Percentiles rank a stretch among this genome's conserved stretches.
Evolutionary conservation across 2,888 invertebrate genomes (phyloP).

Genomic region (Cremastobaeus sp.): DNA sequence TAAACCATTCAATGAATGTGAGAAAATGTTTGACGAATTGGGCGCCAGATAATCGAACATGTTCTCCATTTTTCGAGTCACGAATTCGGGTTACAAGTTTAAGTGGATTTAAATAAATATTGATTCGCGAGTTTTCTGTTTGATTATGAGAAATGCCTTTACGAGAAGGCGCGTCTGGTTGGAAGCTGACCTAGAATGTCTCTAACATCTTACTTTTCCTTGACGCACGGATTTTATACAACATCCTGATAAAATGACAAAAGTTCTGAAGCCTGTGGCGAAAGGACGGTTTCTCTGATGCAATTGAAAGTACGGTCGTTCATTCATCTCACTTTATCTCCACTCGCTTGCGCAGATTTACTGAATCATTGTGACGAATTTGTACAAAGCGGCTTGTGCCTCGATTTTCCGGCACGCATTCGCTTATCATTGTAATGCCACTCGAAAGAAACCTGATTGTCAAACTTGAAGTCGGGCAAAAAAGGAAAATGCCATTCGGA

Average conservation of each 20-base stretch:
- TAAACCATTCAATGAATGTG: too few relatives aligned
- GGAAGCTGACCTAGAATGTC: constrained; percentile 34
- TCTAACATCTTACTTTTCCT: constrained; percentile 35
- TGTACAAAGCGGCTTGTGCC: too few relatives aligned
- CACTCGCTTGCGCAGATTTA: constrained; percentile 25
- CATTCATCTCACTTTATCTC: constrained; percentile 44
- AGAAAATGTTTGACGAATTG: too few relatives aligned
- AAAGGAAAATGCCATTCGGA: too few relatives aligned
- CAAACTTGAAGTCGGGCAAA: too few relatives aligned
- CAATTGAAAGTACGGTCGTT: constrained; percentile 49
- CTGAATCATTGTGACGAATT: constrained; percentile 38
- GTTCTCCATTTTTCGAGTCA: too few relatives aligned
- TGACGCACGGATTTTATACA: constrained; percentile 9
- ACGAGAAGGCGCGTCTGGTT: constrained; percentile 15
- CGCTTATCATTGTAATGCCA: constrained; percentile 14
- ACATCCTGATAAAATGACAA: constrained; percentile 43
- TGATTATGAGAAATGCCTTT: constrained; percentile 16
- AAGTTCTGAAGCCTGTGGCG: constrained; percentile 29
- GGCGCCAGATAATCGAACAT: too few relatives aligned
- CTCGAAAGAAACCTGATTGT: too few relatives aligned
- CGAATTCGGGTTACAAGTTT: too few relatives aligned
- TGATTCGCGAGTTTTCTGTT: constrained; percentile 7
- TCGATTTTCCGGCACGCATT: too few relatives aligned
- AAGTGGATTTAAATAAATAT: too few relatives aligned
- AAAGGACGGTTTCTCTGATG: constrained; percentile 51